Percentiles rank a stretch among this genome's conserved stretches.
Conservation (phyloP, 1,140 invertebrate genomes). For the Vanessa atalanta region DNA sequence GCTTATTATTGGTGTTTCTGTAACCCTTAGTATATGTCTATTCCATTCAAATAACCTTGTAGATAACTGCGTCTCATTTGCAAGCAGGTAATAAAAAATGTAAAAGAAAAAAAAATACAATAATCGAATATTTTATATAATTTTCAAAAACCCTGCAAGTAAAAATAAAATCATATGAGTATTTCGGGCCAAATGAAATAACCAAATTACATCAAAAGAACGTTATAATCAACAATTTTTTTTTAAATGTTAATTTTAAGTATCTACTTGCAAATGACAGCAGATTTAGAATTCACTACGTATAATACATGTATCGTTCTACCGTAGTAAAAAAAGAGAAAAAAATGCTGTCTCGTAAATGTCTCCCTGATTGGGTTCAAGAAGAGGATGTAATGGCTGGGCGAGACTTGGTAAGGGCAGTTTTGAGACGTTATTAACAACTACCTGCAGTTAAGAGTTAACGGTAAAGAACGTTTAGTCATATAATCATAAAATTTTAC, state of each 20-base stretch:
- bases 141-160: neutral
- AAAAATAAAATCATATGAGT: neutral
- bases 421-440: neutral
- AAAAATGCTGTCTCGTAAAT: too few relatives aligned
- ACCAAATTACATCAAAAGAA: too few relatives aligned
- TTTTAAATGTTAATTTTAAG: neutral
- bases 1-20: slow-evolving; percentile 18
- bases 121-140: neutral
- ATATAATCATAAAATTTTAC: slow-evolving; percentile 11
- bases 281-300: slow-evolving; percentile 12
- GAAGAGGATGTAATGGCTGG: too few relatives aligned
- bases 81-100: slow-evolving; percentile 13
- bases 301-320: slow-evolving; percentile 13
- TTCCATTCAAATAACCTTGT: slow-evolving; percentile 8
- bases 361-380: too few relatives aligned
- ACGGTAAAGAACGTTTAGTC: slow-evolving; percentile 4
- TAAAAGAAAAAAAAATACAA: neutral
- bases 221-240: too few relatives aligned
- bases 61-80: slow-evolving; percentile 12
- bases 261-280: slow-evolving; percentile 24
- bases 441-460: neutral
- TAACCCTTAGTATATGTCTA: slow-evolving; percentile 19
- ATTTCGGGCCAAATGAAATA: neutral
- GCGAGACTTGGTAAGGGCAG: too few relatives aligned
- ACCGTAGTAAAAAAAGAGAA: neutral